These are phyloP conservation scores for Dasysyrphus albostriatus DNA, from an alignment of 2,888 invertebrate genomes.

Conservation along the genomic window DNA sequence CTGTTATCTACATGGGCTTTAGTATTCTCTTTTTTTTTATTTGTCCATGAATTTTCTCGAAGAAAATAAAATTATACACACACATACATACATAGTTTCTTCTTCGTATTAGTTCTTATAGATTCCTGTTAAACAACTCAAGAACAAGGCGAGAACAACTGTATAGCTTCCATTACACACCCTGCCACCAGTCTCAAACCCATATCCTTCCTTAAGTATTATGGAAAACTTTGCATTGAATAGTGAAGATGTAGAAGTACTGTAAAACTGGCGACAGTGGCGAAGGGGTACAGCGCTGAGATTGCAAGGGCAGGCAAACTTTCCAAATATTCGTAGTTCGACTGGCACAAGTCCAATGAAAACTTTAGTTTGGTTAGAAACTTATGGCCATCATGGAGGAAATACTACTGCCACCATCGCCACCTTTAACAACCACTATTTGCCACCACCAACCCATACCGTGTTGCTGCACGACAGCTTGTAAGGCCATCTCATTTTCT, in stretches of 20 bases:
- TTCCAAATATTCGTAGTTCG: constrained; percentile 75
- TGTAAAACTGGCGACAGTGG: not conserved
- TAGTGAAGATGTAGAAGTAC: constrained; percentile 26
- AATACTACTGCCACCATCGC: constrained; percentile 45
- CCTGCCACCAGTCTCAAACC: constrained; percentile 7
- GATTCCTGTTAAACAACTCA: constrained; percentile 72
- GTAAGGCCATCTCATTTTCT: constrained; percentile 74
- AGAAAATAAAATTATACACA: constrained; percentile 14
- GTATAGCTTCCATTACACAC: constrained; percentile 52
- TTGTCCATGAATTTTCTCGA: constrained; percentile 2
- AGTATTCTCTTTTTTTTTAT: constrained; percentile 52
- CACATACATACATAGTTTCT: constrained; percentile 29
- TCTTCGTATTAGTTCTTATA: constrained; percentile 61
- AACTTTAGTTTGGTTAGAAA: constrained; percentile 74
- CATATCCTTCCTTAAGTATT: constrained; percentile 44
- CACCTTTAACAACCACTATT: constrained; percentile 48
- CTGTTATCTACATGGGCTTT: constrained; percentile 34
- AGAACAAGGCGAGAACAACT: constrained; percentile 73
- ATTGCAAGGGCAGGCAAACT: constrained; percentile 56
- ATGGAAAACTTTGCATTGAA: constrained; percentile 69
- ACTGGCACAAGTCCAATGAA: constrained; percentile 76
- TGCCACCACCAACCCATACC: constrained; percentile 47
- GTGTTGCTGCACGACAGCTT: constrained; percentile 70
- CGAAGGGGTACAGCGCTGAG: not conserved
- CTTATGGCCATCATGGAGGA: constrained; percentile 60